Evolutionary conservation across 2,797 vertebrate species (phyloP), one percentile per base, ranked within the genome.

Genomic region (Neosilurus mollespiculum): DNA sequence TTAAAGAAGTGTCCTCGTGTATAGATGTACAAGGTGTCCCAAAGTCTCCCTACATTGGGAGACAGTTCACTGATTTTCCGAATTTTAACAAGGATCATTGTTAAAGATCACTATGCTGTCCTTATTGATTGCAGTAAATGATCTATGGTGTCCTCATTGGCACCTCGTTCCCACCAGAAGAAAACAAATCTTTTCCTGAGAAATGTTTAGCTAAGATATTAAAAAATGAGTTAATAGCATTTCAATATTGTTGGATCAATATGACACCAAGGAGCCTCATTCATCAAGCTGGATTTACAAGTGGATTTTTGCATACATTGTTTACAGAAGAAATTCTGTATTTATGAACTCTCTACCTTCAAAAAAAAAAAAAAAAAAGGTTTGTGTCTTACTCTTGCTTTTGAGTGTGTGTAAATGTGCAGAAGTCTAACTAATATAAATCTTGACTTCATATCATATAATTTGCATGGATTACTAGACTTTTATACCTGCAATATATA

Each of bases 201-300:
- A 43, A 20, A n/a, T 64, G 65, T 69, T 37, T 43, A 69, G 18
- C 18, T 70, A 49, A 70, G 67, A 70, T n/a, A 43, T 20, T 1
- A 70, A 70, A 70, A 70, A 70, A 70, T 43, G 18, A 49, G 37
- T 49, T 22, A 70, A 70, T n/a, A 51, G 67, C 43, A 49, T 70
- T 49, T 70, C 37, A 51, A 0, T 14, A 1, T 49, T 14, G 4
- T 70, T 70, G 1, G 34, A 69, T 43, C 9, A 69, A 69, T 43
- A 70, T 49, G 20, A 49, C 20, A 70, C n/a, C 9, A 70, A 70
- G 37, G 3, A 3, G 18, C 16, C 65, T 67, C 18, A 69, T 69
- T 69, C 37, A 37, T 69, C 66, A 37, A 69, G 30, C 66, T 10
- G 66, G 34, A 69, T 43, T 43, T 69, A 69, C 30, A 34, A 15